phyloP scores from a whole-genome alignment of 2,797 vertebrate species.

The Mallotus villosus region DNA sequence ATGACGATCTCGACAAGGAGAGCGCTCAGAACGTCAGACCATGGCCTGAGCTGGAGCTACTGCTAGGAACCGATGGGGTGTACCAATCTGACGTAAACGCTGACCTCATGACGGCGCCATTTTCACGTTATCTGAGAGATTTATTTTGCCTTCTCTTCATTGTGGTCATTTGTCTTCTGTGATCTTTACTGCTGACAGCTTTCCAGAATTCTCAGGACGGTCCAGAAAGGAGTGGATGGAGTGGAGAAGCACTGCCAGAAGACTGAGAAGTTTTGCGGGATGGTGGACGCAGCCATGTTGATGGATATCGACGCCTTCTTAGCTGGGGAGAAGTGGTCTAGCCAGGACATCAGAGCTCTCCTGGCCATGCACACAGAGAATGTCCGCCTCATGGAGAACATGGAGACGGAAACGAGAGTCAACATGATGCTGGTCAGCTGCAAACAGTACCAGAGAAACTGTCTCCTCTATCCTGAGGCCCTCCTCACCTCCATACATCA shows the following conservation, averaged over 20 bases:
- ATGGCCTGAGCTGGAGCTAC: conserved; percentile 50
- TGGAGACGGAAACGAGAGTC: conserved; percentile 46
- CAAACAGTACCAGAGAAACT: conserved; percentile 53
- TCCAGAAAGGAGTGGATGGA: conserved; percentile 37
- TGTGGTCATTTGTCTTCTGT: not conserved
- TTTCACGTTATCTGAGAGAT: not conserved
- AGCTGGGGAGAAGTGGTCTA: conserved; percentile 38
- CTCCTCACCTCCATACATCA: conserved; percentile 42
- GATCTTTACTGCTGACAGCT: conserved; percentile 37
- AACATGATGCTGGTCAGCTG: conserved; percentile 49
- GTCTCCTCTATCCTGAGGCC: conserved; percentile 59
- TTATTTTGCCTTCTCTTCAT: not conserved
- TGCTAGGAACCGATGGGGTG: conserved; percentile 52
- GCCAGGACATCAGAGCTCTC: conserved; percentile 49
- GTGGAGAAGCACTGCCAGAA: conserved; percentile 45
- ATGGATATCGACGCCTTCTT: conserved; percentile 37
- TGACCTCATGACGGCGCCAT: not conserved
- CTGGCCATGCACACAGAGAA: conserved; percentile 41
- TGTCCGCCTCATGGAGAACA: conserved; percentile 42
- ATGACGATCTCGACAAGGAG: conserved; percentile 18
- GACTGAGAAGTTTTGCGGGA: conserved; percentile 47
- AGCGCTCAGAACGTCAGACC: conserved; percentile 5
- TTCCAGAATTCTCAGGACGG: conserved; percentile 42
- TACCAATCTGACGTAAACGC: conserved; percentile 49
- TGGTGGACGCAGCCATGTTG: conserved; percentile 50